Base-by-base conservation (phyloP, 2,113 vertebrate genomes). In the Piprites chloris region DNA sequence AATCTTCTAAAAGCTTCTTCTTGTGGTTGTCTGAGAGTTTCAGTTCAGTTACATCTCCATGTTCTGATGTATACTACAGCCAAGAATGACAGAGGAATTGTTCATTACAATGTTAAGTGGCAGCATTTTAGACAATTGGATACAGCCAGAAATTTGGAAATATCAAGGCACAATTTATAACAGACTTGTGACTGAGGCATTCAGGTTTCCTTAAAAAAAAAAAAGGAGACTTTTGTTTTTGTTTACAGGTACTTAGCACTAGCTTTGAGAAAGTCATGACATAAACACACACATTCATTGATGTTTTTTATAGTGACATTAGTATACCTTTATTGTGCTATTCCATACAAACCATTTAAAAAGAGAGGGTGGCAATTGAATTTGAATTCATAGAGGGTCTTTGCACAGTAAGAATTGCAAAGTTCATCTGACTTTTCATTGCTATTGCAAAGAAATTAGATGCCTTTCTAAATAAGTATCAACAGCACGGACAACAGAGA, bases 1-100 rank as follows among this genome's bases (percentile, higher is more conserved):
- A 94, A 32, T 90, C 5, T 9, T 13, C 85, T 5, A 92, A 93
- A 89, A 99, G 63, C 5, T 94, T 82, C 7, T 22, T 55, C 52
- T 99, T 98, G 18, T 5, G 14, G 79, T 99, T 99, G 23, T 97
- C 75, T 10, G 98, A 98, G 17, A 98, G 86, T 50, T 98, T 87
- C 3, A 98, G 92, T 58, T 94, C 87, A 5, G 98, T 98, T 33
- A 30, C 72, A 4, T 96, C 76, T 58, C 74, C 30, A n/a, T 63
- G 9, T 85, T 98, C 91, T 2, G 33, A 12, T 96, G 95, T 2
- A 27, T 37, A 10, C n/a, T 78, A 30, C 98, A 99, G 35, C 98
- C 77, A 84, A 98, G 98, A 23, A 78, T 96, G 21, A 81, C 42
- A 33, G 32, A 88, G 9, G 8, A 42, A 14, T 92, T 96, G 9